These are phyloP conservation scores for Lacanobia oleracea DNA, from an alignment of 2,888 invertebrate genomes.

Conservation along the genomic window DNA sequence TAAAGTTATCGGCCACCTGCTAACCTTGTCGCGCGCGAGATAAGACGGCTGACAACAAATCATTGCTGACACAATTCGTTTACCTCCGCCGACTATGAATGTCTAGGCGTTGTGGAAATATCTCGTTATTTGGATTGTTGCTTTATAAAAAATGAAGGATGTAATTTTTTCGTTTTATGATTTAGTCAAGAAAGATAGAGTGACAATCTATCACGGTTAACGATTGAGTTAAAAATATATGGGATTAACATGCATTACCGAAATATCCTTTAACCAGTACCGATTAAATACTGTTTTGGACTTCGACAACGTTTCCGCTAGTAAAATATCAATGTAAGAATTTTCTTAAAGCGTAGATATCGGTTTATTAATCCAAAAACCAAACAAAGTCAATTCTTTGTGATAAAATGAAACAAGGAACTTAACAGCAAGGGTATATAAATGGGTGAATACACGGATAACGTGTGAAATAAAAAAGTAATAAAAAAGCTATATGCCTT, in stretches of 20 bases:
- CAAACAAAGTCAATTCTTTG: neutral
- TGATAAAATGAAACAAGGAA: neutral
- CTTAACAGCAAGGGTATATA: neutral
- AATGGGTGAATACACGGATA: neutral
- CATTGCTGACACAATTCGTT: constrained; percentile 59
- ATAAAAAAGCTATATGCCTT: constrained; percentile 8
- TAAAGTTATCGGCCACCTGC: constrained; percentile 50
- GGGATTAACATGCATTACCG: too few species aligned
- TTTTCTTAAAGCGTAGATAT: neutral
- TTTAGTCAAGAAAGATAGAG: neutral
- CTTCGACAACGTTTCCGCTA: too few species aligned
- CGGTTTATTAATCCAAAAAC: neutral
- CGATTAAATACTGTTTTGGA: too few species aligned
- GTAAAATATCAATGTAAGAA: too few species aligned
- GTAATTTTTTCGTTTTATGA: neutral
- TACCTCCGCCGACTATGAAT: constrained; percentile 29
- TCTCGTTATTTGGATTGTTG: neutral
- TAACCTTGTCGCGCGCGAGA: constrained; percentile 40
- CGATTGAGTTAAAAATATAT: too few species aligned
- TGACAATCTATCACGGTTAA: too few species aligned
- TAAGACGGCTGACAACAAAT: constrained; percentile 69
- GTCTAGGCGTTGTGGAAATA: constrained; percentile 19
- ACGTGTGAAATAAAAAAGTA: constrained; percentile 14
- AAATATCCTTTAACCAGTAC: neutral
- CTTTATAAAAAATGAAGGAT: neutral